Conservation (phyloP, 1,140 invertebrate species). For the Drosophila lini region DNA sequence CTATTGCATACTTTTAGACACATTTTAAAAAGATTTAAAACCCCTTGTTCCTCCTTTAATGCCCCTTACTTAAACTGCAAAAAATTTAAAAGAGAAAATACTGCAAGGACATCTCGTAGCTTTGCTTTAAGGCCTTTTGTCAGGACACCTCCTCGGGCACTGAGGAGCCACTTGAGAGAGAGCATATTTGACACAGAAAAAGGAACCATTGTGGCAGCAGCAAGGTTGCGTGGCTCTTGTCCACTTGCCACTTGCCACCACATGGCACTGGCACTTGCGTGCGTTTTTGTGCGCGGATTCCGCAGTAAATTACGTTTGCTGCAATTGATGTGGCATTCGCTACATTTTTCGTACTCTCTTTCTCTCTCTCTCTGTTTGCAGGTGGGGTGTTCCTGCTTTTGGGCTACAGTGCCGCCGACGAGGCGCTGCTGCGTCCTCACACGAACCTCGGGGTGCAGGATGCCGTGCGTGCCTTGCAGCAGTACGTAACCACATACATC, state of each 20-base stretch:
- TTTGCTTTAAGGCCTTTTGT: conserved; percentile 40
- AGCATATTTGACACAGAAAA: conserved; percentile 36
- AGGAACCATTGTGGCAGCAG: conserved; percentile 30
- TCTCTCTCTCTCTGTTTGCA: conserved; percentile 70
- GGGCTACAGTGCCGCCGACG: conserved; percentile 94
- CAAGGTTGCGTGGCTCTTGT: conserved; percentile 49
- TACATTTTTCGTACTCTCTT: conserved; percentile 16
- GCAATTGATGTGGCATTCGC: conserved; percentile 64
- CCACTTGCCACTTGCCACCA: conserved; percentile 35
- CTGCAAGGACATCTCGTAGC: not conserved
- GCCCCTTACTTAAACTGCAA: too few relatives aligned
- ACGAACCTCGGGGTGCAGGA: conserved; percentile 92
- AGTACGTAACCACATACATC: conserved; percentile 89
- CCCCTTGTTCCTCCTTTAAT: not conserved
- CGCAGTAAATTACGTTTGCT: conserved; percentile 67
- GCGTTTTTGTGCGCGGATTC: conserved; percentile 37
- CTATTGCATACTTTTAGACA: too few relatives aligned
- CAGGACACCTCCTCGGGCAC: conserved; percentile 7
- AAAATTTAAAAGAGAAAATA: not conserved
- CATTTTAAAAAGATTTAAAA: too few relatives aligned
- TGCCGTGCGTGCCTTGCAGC: conserved; percentile 91
- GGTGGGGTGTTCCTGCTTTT: conserved; percentile 94
- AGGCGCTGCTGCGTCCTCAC: conserved; percentile 91
- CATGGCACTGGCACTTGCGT: conserved; percentile 42
- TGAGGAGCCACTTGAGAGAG: conserved; percentile 32